phyloP scores from a whole-genome alignment of 2,888 invertebrate genomes.

The Tuberolachnus salignus region DNA sequence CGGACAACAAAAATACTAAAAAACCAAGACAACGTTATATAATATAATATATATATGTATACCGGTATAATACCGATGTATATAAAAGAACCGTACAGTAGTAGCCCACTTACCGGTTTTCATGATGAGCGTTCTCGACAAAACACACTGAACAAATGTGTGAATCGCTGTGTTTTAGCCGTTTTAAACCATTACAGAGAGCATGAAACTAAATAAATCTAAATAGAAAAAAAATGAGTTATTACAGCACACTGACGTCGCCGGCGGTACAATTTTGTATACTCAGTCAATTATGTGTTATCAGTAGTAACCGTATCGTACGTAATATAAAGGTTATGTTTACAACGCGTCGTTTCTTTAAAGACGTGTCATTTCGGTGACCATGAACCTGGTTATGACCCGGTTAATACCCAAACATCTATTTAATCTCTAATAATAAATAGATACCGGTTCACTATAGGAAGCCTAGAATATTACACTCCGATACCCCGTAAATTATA shows the following conservation, averaged over 20 bases:
- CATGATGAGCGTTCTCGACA: conserved; percentile 6
- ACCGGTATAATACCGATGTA: no score
- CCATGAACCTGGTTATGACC: not conserved
- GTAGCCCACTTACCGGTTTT: conserved; percentile 24
- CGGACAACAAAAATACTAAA: conserved; percentile 30
- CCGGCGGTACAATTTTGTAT: conserved; percentile 38
- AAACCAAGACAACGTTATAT: not conserved
- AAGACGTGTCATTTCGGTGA: conserved; percentile 36
- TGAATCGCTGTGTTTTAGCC: not conserved
- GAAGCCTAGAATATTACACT: no score
- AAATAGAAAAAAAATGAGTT: conserved; percentile 15
- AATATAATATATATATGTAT: not conserved
- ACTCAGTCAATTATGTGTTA: conserved; percentile 21
- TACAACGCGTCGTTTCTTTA: conserved; percentile 35
- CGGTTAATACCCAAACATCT: conserved; percentile 6
- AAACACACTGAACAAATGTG: conserved; percentile 9
- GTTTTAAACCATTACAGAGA: conserved; percentile 17
- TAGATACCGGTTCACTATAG: no score
- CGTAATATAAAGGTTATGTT: conserved; percentile 42
- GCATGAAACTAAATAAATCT: not conserved
- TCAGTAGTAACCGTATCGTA: not conserved
- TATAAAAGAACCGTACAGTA: not conserved
- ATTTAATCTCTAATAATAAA: no score
- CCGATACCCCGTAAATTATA: no score
- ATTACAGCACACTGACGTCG: conserved; percentile 11